Evolutionary conservation across 2,113 vertebrate species (phyloP).

Genomic region (Dipodomys merriami): DNA sequence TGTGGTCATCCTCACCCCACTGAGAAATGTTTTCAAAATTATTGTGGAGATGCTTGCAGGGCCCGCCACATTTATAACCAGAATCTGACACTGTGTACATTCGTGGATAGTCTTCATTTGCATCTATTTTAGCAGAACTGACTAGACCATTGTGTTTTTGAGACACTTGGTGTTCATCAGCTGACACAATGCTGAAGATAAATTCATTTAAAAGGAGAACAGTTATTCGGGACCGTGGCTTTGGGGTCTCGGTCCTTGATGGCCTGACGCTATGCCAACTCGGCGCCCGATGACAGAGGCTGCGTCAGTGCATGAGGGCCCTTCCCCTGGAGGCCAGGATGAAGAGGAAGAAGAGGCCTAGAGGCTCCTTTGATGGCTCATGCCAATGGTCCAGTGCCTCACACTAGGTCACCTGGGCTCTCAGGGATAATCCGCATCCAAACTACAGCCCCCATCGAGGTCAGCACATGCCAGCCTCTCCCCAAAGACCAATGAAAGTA

Average conservation of each 20-base stretch:
- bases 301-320: neutral
- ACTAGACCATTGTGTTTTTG: no score
- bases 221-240: neutral
- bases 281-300: no score
- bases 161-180: no score
- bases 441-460: neutral
- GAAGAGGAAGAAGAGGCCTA: neutral
- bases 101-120: no score
- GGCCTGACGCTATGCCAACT: neutral
- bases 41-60: slow-evolving; percentile 17
- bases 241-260: neutral
- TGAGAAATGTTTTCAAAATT: slow-evolving; percentile 6
- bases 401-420: neutral
- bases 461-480: neutral
- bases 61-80: neutral
- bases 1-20: neutral
- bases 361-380: neutral
- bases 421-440: neutral
- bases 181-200: neutral
- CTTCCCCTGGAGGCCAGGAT: neutral
- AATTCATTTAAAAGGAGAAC: neutral
- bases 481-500: neutral
- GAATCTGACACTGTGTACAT: neutral
- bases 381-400: neutral
- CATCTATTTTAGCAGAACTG: no score